Evolutionary conservation across 2,797 vertebrate species (phyloP), one percentile per base, ranked within the genome.

Genomic region (Trachurus trachurus): DNA sequence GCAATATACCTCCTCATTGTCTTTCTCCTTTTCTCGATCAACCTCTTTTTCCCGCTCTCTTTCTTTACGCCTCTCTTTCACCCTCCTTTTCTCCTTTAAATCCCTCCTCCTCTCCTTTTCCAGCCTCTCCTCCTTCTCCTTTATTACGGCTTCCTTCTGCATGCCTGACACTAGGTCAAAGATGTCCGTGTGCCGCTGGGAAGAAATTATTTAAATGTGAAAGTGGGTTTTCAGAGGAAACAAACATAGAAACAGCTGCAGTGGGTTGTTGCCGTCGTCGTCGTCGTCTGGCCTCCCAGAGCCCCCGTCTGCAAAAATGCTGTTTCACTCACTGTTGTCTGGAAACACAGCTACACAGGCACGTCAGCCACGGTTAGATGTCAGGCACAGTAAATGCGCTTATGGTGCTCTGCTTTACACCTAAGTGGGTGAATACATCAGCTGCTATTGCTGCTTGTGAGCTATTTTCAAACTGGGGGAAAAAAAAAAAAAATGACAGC

Each of bases 91-190:
- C 1, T 91, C 88, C 84, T 90, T 92, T 37, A 90, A 82, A 85
- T 87, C 88, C 66, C 87, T 91, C 85, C 77, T 92, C 6, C 62
- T 91, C 80, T 93, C 90, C 78, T 94, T 93, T 56, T 87, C 90
- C 82, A 91, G 74, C 76, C 69, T 94, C 74, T 94, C 91, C 85
- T 93, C 93, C 86, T 94, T 92, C 26, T 26, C 26, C 26, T 26
- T 26, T 75, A 92, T 92, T 76, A 92, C 80, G 12, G 82, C 73
- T 34, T 94, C 92, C 86, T 86, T 91, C 73, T 94, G 94, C 70
- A 96, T 88, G 76, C 89, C 93, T 87, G 96, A 96, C 2, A 96
- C 94, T 88, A 94, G 91, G 90, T 95, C 95, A 94, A 96, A 96
- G 88, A 96, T 93, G 91, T 95, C 93, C 86, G n/a, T 68, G 40